Conservation (phyloP, 2,797 vertebrate species). For the Semaprochilodus insignis region DNA sequence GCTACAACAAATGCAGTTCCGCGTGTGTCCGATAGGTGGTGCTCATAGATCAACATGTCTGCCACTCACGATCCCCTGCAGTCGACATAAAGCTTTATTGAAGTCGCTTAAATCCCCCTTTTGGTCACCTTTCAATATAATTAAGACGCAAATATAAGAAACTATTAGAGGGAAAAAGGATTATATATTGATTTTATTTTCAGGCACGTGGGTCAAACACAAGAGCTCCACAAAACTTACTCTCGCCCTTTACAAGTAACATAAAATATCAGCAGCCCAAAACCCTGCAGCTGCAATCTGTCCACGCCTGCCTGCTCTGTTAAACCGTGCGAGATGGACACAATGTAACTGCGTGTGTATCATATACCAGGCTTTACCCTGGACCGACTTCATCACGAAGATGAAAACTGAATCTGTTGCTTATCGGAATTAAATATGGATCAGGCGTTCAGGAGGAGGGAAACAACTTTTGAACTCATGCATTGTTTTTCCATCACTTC, state of each 20-base stretch:
- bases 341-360: neutral
- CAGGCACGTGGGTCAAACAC: no score
- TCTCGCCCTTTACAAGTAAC: neutral
- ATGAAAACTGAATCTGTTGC: neutral
- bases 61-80: conserved; percentile 37
- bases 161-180: neutral
- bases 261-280: neutral
- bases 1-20: conserved; percentile 50
- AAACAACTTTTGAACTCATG: conserved; percentile 23
- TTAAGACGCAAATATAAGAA: neutral
- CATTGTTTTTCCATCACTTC: conserved; percentile 31
- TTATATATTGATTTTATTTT: neutral
- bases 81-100: neutral
- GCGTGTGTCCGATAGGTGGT: conserved; percentile 76
- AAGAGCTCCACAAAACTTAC: neutral
- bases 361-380: neutral
- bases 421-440: conserved; percentile 9
- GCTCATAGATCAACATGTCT: conserved; percentile 62
- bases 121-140: neutral
- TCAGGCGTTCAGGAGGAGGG: neutral
- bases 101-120: neutral
- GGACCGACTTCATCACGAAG: neutral
- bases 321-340: neutral
- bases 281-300: neutral
- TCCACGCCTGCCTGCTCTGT: neutral